Base-by-base conservation (phyloP, 2,113 vertebrate genomes). In the Pseudonaja textilis region DNA sequence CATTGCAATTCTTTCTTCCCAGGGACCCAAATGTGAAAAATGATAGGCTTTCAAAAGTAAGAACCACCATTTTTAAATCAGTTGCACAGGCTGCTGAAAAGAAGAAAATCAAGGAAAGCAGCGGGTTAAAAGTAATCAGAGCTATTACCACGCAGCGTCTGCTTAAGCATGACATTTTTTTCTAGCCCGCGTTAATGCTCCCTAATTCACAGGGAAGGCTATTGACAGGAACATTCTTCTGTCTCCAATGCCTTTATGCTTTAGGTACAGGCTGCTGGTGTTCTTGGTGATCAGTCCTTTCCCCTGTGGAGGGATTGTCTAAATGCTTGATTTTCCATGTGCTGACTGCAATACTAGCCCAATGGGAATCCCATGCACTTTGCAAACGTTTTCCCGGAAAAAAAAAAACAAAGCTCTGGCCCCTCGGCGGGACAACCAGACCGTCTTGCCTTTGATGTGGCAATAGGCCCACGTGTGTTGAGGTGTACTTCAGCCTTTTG, bases 1-100 rank as follows among this genome's bases (percentile, higher is more conserved):
- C 88, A 55, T 55, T 87, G 25, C 56, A 26, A 47, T 92, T 93
- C 87, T 89, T 95, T 94, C 92, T 93, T 89, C 57, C 91, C 93
- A 94, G 45, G 69, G 89, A 91, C 87, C 91, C 91, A 93, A 93
- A 96, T 52, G 91, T 23, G 42, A 59, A 86, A 91, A 93, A 90
- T 91, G 93, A 92, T 50, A 39, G 89, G 39, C 92, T 96, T 95
- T 61, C 93, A 64, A 85, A 90, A 91, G 90, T 85, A 1, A 93
- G 94, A 95, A 93, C 94, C 93, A 92, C 93, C 95, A 93, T 96
- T 95, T 92, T 95, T 93, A 93, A 90, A 34, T 93, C 93, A 92
- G 90, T 81, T 91, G 42, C 93, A 92, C 88, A 52, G 52, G 93
- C 94, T 91, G 93, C 45, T 94, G 93, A 92, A 93, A 45, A 92